Conservation (phyloP, 2,888 invertebrate genomes). For the Cistogaster globosa region DNA sequence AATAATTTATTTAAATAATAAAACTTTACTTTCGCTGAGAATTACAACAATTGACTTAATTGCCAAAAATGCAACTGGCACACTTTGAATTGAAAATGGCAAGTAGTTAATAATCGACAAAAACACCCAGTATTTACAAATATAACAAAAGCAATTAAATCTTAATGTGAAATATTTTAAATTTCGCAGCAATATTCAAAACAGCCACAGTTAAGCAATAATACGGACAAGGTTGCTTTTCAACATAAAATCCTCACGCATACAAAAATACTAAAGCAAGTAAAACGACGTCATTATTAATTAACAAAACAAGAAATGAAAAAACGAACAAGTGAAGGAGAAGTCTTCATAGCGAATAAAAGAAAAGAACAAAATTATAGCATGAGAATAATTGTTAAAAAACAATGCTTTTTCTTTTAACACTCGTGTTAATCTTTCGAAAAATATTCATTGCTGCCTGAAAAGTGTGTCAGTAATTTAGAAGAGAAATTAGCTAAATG, state of each 20-base stretch:
- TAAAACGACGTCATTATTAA: conserved; percentile 32
- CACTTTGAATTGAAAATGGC: conserved; percentile 56
- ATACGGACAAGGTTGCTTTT: too few relatives aligned
- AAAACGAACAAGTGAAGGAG: background rate
- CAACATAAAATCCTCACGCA: background rate
- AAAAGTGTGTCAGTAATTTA: conserved; percentile 41
- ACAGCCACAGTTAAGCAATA: background rate
- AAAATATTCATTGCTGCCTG: background rate
- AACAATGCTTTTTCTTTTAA: background rate
- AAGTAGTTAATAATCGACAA: conserved; percentile 64
- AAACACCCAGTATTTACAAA: conserved; percentile 10
- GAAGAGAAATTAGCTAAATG: conserved; percentile 57
- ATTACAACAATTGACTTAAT: conserved; percentile 66
- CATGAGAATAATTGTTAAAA: background rate
- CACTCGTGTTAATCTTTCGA: background rate
- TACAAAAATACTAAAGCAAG: background rate
- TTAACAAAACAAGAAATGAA: conserved; percentile 15
- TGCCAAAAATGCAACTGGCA: conserved; percentile 66
- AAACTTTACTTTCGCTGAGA: conserved; percentile 48
- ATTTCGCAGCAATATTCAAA: conserved; percentile 33
- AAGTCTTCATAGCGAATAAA: background rate
- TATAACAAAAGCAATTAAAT: conserved; percentile 6
- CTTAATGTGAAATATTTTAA: conserved; percentile 20
- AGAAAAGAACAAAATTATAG: background rate
- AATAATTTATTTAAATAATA: conserved; percentile 40